Conservation (phyloP, 2,888 invertebrate genomes). For the Chloroclysta siterata region DNA sequence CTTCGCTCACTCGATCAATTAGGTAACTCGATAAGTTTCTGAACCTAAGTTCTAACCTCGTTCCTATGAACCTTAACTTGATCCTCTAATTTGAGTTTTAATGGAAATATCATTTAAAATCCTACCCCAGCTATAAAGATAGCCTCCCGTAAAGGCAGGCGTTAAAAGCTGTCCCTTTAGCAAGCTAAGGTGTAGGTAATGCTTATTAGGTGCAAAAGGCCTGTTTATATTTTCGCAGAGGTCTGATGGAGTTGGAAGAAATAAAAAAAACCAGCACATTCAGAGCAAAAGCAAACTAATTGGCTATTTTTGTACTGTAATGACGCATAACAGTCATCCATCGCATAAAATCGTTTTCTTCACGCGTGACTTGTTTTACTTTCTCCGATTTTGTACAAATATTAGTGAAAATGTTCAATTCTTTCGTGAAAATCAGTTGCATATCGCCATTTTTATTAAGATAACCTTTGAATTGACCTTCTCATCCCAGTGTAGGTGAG, state of each 20-base stretch:
- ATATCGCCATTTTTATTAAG: conserved; percentile 7
- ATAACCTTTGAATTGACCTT: conserved; percentile 33
- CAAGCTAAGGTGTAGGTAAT: no score
- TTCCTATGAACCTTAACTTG: not conserved
- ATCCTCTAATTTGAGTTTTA: not conserved
- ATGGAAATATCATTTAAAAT: no score
- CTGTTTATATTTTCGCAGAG: no score
- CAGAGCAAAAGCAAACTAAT: not conserved
- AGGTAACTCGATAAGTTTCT: not conserved
- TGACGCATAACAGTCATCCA: not conserved
- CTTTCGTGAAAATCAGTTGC: conserved; percentile 9
- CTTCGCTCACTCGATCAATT: no score
- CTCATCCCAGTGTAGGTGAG: conserved; percentile 28
- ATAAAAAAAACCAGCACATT: no score
- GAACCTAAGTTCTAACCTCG: not conserved
- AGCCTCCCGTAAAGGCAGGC: no score
- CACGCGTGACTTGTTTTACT: conserved; percentile 33
- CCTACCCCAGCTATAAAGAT: no score
- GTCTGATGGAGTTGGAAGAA: no score
- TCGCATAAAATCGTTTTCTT: conserved; percentile 22
- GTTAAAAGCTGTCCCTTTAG: no score
- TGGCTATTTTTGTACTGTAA: not conserved
- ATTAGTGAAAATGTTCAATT: conserved; percentile 10
- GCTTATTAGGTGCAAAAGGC: no score
- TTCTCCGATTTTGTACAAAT: conserved; percentile 26